These are phyloP conservation scores for Apodemus agrarius DNA, from an alignment of 2,797 vertebrate genomes.

Conservation along the genomic window DNA sequence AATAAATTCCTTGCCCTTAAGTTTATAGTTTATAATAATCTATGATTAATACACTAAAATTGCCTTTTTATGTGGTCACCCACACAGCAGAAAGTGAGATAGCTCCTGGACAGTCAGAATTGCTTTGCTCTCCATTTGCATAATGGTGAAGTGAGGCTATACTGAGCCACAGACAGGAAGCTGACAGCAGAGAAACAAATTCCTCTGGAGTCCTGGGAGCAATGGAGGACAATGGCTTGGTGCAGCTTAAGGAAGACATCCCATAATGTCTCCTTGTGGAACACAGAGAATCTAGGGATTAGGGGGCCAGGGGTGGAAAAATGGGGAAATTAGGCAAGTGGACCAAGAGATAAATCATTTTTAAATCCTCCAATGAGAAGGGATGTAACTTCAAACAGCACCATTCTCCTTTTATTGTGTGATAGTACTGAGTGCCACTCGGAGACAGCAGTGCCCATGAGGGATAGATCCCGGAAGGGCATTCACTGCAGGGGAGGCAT, in stretches of 20 bases:
- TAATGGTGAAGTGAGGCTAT: constrained; percentile 33
- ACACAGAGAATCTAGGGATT: constrained; percentile 52
- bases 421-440: constrained; percentile 46
- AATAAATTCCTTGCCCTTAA: constrained; percentile 91
- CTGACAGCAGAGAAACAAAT: neutral
- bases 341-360: constrained; percentile 48
- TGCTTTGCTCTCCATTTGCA: constrained; percentile 66
- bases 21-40: constrained; percentile 89
- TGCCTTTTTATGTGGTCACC: constrained; percentile 88
- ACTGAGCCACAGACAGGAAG: neutral
- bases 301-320: neutral
- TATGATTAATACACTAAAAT: constrained; percentile 90
- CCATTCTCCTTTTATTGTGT: constrained; percentile 67
- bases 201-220: neutral
- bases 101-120: constrained; percentile 84
- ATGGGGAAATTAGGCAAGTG: constrained; percentile 13
- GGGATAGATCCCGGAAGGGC: neutral
- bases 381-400: constrained; percentile 76
- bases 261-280: constrained; percentile 13
- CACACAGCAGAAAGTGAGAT: constrained; percentile 79
- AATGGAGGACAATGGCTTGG: constrained; percentile 13
- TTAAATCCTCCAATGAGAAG: constrained; percentile 39
- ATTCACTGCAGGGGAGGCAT: constrained; percentile 10
- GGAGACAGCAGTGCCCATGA: constrained; percentile 47
- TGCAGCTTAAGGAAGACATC: neutral